These are phyloP conservation scores for Spodoptera litura DNA, from an alignment of 1,140 invertebrate genomes.

Conservation along the genomic window DNA sequence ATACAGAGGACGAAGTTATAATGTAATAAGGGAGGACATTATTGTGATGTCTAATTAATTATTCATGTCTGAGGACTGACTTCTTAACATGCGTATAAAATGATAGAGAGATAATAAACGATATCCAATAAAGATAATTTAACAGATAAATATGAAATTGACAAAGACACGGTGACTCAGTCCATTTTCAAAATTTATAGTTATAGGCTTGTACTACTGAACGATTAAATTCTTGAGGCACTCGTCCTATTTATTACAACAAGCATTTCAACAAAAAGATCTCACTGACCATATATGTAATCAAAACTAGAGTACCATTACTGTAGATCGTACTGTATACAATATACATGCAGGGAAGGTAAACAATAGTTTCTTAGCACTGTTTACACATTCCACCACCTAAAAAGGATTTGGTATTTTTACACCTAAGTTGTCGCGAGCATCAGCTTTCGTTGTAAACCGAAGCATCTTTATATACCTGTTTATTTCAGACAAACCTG, in stretches of 20 bases:
- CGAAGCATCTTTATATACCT: conserved; percentile 26
- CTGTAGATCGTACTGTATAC: background rate
- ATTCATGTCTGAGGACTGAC: conserved; percentile 6
- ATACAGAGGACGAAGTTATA: conserved; percentile 20
- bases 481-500: conserved; percentile 5
- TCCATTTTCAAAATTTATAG: too few species aligned
- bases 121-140: too few species aligned
- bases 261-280: conserved; percentile 14
- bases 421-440: conserved; percentile 37
- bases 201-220: too few species aligned
- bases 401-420: conserved; percentile 43
- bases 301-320: conserved; percentile 9
- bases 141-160: too few species aligned
- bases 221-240: background rate
- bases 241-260: background rate
- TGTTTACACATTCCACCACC: conserved; percentile 42
- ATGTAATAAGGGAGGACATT: conserved; percentile 20
- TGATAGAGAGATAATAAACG: too few species aligned
- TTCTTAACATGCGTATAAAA: background rate
- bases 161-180: too few species aligned
- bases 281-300: conserved; percentile 13
- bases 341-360: conserved; percentile 4
- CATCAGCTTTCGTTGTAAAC: conserved; percentile 26
- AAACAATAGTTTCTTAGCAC: conserved; percentile 45
- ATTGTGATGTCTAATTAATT: background rate